Evolutionary conservation across 2,797 vertebrate species (phyloP).

Genomic region (Rhynchonycteris naso): DNA sequence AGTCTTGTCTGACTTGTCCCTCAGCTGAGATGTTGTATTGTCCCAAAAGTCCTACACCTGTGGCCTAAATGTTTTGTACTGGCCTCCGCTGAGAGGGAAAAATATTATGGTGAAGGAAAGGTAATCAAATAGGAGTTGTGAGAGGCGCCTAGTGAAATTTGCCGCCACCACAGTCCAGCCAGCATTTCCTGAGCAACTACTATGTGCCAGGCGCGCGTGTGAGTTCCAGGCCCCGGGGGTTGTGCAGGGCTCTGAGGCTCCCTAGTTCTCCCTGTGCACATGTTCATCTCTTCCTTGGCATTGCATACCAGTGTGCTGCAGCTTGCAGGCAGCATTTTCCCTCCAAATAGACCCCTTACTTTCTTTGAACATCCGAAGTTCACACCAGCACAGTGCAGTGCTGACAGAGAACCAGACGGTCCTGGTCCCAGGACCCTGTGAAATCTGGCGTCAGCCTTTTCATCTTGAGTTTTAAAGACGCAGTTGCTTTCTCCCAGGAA

Average conservation of each 20-base stretch:
- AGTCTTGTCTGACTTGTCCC: not conserved
- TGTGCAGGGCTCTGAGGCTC: not conserved
- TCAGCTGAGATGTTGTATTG: not conserved
- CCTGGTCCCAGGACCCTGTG: slow-evolving; percentile 70
- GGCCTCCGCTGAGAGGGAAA: not conserved
- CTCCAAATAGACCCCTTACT: slow-evolving; percentile 22
- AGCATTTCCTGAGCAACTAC: not conserved
- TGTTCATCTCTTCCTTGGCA: not conserved
- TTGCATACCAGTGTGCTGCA: not conserved
- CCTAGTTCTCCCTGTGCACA: not conserved
- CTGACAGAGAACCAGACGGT: slow-evolving; percentile 72
- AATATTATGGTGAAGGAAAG: not conserved
- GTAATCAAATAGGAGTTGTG: not conserved
- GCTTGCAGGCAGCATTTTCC: slow-evolving; percentile 47
- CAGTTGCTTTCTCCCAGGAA: slow-evolving; percentile 83
- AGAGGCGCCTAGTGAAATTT: not conserved
- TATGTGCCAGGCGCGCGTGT: fast-evolving
- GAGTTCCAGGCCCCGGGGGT: not conserved
- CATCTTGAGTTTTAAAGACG: slow-evolving; percentile 78
- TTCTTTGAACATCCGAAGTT: slow-evolving; percentile 57
- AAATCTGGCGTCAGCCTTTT: slow-evolving; percentile 80
- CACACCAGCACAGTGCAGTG: slow-evolving; percentile 59
- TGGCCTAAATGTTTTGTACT: not conserved
- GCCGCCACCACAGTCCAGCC: not conserved
- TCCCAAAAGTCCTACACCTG: not conserved